A percentile compares a stretch with the other conserved stretches of the same genome.
Conservation (phyloP, 2,888 invertebrate genomes). For the Odontothrips loti region DNA sequence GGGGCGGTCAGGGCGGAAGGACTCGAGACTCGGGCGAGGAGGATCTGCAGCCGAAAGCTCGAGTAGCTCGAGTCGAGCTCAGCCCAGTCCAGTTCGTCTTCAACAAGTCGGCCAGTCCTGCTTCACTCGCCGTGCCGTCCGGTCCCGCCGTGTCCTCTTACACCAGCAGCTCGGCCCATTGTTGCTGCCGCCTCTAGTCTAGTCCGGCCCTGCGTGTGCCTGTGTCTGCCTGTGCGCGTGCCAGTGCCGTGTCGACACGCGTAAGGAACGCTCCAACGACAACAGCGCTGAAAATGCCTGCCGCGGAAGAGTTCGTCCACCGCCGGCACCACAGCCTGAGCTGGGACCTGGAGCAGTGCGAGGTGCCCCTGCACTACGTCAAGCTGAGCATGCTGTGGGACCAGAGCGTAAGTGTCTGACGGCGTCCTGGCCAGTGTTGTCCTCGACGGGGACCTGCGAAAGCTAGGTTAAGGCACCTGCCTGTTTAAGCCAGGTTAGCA, state of each 20-base stretch:
- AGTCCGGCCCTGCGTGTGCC: neutral
- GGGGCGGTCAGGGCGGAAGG: neutral
- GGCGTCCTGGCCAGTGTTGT: too few relatives aligned
- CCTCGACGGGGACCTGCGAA: too few relatives aligned
- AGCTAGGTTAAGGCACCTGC: too few relatives aligned
- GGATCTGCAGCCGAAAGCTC: neutral
- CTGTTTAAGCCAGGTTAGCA: too few relatives aligned
- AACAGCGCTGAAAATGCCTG: neutral
- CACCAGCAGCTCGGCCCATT: too few relatives aligned
- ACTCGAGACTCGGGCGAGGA: neutral
- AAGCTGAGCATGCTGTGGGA: constrained; percentile 12
- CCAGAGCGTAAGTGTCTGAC: neutral
- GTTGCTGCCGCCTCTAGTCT: neutral
- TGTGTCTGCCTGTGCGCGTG: neutral
- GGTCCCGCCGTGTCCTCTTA: too few relatives aligned
- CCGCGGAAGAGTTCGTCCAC: neutral
- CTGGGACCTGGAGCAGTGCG: constrained; percentile 7
- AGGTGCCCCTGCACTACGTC: constrained; percentile 13
- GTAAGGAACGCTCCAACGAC: neutral
- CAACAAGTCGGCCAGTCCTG: too few relatives aligned
- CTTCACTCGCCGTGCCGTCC: too few relatives aligned
- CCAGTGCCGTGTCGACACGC: neutral
- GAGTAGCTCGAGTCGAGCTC: neutral
- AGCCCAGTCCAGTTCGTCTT: neutral
- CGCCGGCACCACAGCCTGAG: neutral